Base-by-base conservation (phyloP, 1,140 invertebrate genomes). In the Pseudomyrmex sp. region DNA sequence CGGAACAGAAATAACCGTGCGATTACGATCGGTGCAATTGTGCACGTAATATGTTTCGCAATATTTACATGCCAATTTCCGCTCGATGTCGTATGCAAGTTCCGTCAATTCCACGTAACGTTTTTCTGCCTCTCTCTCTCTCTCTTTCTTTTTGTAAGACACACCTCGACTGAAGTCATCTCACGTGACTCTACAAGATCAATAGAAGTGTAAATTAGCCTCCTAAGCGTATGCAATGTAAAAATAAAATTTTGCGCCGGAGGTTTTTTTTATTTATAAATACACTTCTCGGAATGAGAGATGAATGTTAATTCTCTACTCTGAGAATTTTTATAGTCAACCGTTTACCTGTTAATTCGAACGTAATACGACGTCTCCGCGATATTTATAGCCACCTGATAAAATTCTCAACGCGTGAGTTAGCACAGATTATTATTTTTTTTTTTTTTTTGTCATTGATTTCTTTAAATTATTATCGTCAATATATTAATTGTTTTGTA, bases 11-110 rank as follows among this genome's bases (percentile, higher is more conserved):
- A 18, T 56, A 72, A 48, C 54, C 13, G 4, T 18, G 13, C 26
- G 46, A 61, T 35, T 10, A 61, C 44, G 20, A n/a, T 35, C 23
- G 44, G 12, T 65, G 35, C 20, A 56, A n/a, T 12, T 18, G 18
- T 12, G 13, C n/a, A 26, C 20, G 23, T 18, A 26, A 44, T 35
- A 35, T 66, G 61, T 80, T 59, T 80, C 72, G 59, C 56, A 59
- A 80, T 80, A 80, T 80, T 70, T 80, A 80, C 44, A 20, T 18
- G 0, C 13, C n/a, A 20, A 62, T 80, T 80, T 72, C 76, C 76
- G 66, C 12, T 72, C 66, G 46, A 70, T 59, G 76, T 9, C 26
- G 50, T 73, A 58, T 10, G 23, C 18, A 54, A 74, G 18, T 44
- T 52, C 20, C 35, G 44, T 72, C 35, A 59, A 7, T 59, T 70